Base-by-base conservation (phyloP, 1,140 invertebrate species). In the Pogonomyrmex barbatus region DNA sequence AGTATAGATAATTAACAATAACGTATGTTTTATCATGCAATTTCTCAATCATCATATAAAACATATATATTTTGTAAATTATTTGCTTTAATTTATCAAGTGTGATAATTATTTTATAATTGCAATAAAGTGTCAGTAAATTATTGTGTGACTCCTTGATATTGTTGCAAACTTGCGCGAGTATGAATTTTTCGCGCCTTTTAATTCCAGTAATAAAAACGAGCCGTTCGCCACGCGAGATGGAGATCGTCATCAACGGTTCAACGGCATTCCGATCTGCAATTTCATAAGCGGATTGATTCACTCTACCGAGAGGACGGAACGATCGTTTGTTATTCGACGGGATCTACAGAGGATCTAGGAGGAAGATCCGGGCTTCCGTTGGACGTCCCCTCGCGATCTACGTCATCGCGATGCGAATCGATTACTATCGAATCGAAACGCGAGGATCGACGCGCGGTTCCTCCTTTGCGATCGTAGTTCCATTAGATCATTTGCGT, bases 131-230 rank as follows among this genome's bases (percentile, higher is more conserved):
- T 36, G 39, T 58, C 36, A 30, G 2, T 50, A 50, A 54, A 30
- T 65, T 0, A 36, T 36, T n/a, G n/a, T 10, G 30, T 68, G 10
- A 50, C 24, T 42, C 9, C 50, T 47, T 30, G 6, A 67, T 52
- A 10, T 65, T 65, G 0, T 9, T 17, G 24, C 12, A 12, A 67
- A 67, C 4, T 54, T n/a, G 45, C 36, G 36, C 47, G 63, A 68
- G 47, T 70, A 81, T 70, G 47, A 81, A 81, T 9, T 36, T 42
- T 70, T 70, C 78, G 78, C 45, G 65, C n/a, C 56, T 81, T 70
- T 70, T 12, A 70, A 81, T 81, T 81, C 5, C 78, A 81, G 78
- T 81, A 81, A 67, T 65, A 67, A 81, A 81, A 81, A 52, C 47
- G 24, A 81, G 52, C 24, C 39, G 50, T 81, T 81, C 14, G 78